These are phyloP conservation scores for Pollenia griseotomentosa DNA, from an alignment of 2,888 invertebrate genomes.

Conservation along the genomic window DNA sequence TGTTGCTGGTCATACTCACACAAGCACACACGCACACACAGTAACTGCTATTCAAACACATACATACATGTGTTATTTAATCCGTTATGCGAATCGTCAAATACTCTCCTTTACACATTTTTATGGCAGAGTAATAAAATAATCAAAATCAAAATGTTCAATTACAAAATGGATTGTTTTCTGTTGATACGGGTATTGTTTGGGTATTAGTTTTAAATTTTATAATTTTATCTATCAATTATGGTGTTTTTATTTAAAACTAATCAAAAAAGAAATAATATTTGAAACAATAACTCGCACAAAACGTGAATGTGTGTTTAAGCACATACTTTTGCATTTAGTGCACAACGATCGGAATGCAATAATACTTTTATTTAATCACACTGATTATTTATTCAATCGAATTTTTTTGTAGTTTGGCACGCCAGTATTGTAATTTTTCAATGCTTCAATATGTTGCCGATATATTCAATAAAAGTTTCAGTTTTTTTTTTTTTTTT, in stretches of 20 bases:
- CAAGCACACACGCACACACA: neutral
- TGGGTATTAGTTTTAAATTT: neutral
- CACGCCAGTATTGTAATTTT: conserved; percentile 35
- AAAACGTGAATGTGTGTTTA: too few species aligned
- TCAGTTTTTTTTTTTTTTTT: neutral
- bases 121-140: neutral
- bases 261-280: neutral
- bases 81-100: too few species aligned
- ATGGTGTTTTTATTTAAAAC: neutral
- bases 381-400: neutral
- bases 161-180: conserved; percentile 9
- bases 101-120: neutral
- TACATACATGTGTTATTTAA: neutral
- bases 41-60: neutral
- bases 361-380: neutral
- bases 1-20: neutral
- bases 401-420: conserved; percentile 2
- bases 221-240: conserved; percentile 3
- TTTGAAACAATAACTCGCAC: neutral
- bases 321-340: neutral
- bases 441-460: conserved; percentile 22
- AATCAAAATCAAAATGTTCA: neutral
- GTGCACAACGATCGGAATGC: neutral
- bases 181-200: neutral
- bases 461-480: neutral